Evolutionary conservation across 2,113 vertebrate genomes (phyloP).

Genomic region (Microcebus griseorufus): DNA sequence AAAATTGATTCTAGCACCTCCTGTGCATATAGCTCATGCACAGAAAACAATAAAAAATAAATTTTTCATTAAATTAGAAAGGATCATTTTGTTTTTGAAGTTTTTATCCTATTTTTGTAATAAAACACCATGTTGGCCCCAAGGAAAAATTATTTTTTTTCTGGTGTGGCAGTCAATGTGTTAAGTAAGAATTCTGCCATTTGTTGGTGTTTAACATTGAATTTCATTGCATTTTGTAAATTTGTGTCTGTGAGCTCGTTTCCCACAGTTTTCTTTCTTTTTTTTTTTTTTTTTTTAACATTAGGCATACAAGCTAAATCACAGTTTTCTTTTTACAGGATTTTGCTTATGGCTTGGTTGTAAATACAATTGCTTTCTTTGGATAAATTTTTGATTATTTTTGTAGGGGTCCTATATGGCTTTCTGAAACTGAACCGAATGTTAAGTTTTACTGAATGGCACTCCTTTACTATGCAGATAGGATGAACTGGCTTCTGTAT

Average conservation of each 20-base stretch:
- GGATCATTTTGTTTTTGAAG: too few relatives aligned
- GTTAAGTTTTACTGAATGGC: background rate
- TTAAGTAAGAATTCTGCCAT: background rate
- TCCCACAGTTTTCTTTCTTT: conserved; percentile 17
- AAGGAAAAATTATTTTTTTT: too few relatives aligned
- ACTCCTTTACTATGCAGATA: background rate
- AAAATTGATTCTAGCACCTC: too few relatives aligned
- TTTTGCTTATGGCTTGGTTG: background rate
- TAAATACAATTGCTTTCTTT: background rate
- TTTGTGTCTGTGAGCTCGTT: background rate
- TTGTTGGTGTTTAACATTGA: background rate
- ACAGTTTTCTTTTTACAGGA: background rate
- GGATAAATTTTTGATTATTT: conserved; percentile 1
- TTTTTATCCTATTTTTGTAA: too few relatives aligned
- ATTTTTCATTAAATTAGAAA: too few relatives aligned
- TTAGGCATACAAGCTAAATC: too few relatives aligned
- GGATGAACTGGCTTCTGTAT: background rate
- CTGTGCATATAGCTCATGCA: too few relatives aligned
- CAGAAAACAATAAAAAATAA: too few relatives aligned
- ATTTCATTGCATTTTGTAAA: background rate
- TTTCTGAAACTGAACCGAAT: background rate
- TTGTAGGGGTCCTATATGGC: background rate
- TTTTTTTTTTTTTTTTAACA: too few relatives aligned
- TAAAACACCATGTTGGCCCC: too few relatives aligned
- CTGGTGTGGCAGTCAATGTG: too few relatives aligned